Evolutionary conservation across 2,113 vertebrate species (phyloP), one percentile per base, ranked within the genome.

Genomic region (Nothobranchius furzeri): DNA sequence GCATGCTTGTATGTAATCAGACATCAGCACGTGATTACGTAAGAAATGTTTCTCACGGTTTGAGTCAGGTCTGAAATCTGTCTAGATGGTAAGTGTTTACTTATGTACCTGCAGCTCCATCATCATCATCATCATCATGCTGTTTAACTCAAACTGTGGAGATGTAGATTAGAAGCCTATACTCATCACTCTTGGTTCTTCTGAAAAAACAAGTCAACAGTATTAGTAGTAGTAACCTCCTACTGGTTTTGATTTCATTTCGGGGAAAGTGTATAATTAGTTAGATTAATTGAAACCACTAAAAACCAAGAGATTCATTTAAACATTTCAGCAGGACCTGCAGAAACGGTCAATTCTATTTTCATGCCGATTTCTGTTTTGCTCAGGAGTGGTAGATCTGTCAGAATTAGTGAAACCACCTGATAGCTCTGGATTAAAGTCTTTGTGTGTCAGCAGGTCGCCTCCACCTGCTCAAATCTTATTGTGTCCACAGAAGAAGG

Each of bases 401-500:
- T 8, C 63, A 73, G 57, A 66, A 47, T 73, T 11, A 69, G 42
- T 58, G 57, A 15, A 59, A 68, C 75, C 70, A 47, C 70, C 9
- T 9, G 37, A 40, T 7, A 40, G 37, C 37, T 40, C 37, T 40
- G 37, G 7, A 40, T 78, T 53, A 78, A 70, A 63, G 58, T 45
- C 61, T 60, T 15, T 0, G 37, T 11, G 0, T 50, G 64, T 79
- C 55, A 6, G 50, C 45, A 0, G 70, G 75, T 75, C 40, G 60
- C 64, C 71, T 60, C 54, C 51, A 25, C 69, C 40, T 48, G 45
- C 59, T 67, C 74, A 60, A 42, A 70, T 74, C 59, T 73, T 4
- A 40, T 40, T 40, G 64, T 66, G 45, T 60, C 65, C 7, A 1
- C 51, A 1, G 50, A 63, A 55, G 71, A 11, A 36, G 36, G 82